Base-by-base conservation (phyloP, 2,888 invertebrate species). In the Pseudococcus viburni region DNA sequence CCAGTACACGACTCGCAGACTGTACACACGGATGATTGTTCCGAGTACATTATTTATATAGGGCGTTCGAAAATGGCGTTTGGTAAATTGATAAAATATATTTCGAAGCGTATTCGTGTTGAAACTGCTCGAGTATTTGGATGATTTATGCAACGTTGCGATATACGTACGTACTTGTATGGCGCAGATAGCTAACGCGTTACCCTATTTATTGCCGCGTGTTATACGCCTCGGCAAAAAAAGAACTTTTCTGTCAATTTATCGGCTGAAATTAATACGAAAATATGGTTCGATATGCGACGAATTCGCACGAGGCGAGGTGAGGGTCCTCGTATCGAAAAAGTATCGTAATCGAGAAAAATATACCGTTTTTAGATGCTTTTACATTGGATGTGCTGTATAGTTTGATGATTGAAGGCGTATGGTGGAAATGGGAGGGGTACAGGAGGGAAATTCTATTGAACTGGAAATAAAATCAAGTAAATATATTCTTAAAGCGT, bases 221-320 rank as follows among this genome's bases (percentile, higher is more conserved):
- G 19, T 64, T 64, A 15, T 64, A 64, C 64, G 64, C 64, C 22
- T 64, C 22, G 77, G 9, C 8, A 46, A 77, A 77, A 39, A 77
- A 39, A 39, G 19, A 39, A 80, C 39, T n/a, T 80, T 80, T 80
- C 42, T 80, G 80, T 80, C 80, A 80, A 80, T 80, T 80, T 80
- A 80, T 80, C 80, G 68, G 26, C n/a, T 80, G n/a, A 80, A 80
- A 80, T 80, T 80, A 80, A 80, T 80, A 73, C 68, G 68, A 73
- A 73, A 73, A 73, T 73, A 73, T 73, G 68, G 68, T n/a, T 73
- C 33, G 33, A 73, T 26, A 73, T 73, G 26, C 64, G 68, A 73
- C 19, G 19, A 64, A 3, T 33, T 33, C 26, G 26, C 26, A 3
- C 33, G 68, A 59, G 59, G n/a, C 59, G 59, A 59, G 19, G 15